Percentiles rank a stretch among this genome's conserved stretches.
These are phyloP conservation scores for Malthinus flaveolus DNA, from an alignment of 2,888 invertebrate species.

Conservation along the genomic window DNA sequence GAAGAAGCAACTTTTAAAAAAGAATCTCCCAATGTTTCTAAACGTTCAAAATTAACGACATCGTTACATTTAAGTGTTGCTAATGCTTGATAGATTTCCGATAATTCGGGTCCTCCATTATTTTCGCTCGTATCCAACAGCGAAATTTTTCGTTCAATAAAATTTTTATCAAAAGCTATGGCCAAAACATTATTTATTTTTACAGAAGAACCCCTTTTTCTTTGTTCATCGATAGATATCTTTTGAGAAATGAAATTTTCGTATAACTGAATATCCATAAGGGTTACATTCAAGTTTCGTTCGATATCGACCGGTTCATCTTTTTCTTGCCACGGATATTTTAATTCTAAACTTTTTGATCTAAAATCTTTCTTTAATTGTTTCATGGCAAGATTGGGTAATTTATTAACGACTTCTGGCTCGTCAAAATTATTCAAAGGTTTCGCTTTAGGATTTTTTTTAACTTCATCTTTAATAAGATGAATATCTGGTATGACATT, in stretches of 20 bases:
- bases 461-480: conserved; percentile 38
- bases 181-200: conserved; percentile 37
- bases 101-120: conserved; percentile 56
- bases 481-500: conserved; percentile 45
- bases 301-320: conserved; percentile 73
- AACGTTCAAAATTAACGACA: conserved; percentile 75
- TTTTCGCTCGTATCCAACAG: conserved; percentile 24
- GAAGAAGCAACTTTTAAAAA: conserved; percentile 81
- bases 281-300: conserved; percentile 61
- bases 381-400: conserved; percentile 51
- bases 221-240: conserved; percentile 22
- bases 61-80: conserved; percentile 76
- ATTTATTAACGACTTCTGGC: conserved; percentile 33
- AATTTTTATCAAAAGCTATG: conserved; percentile 43
- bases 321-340: conserved; percentile 56
- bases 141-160: conserved; percentile 31
- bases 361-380: conserved; percentile 49
- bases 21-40: conserved; percentile 89
- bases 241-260: conserved; percentile 60
- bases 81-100: conserved; percentile 63
- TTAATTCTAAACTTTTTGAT: conserved; percentile 54
- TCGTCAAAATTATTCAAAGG: conserved; percentile 14
- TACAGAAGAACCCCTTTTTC: conserved; percentile 29
- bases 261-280: conserved; percentile 73
- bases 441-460: conserved; percentile 23